Conservation (phyloP, 2,797 vertebrate species). For the Meda fulgida region DNA sequence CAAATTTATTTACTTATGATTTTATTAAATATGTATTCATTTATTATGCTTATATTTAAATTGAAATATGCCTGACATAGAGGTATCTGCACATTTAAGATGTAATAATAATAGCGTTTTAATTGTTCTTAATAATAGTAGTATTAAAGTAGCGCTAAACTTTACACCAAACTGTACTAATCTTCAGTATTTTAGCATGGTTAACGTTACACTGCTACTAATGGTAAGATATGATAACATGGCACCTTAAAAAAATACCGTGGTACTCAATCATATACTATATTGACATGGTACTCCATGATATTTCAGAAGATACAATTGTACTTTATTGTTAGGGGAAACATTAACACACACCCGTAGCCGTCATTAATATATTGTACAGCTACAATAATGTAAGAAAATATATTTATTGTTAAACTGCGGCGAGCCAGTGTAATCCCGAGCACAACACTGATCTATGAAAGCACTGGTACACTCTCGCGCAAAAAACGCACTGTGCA, state of each 20-base stretch:
- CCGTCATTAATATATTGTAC: not conserved
- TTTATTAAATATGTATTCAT: no score
- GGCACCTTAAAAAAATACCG: not conserved
- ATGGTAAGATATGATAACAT: not conserved
- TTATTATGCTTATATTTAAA: not conserved
- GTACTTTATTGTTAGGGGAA: not conserved
- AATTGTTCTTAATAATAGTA: no score
- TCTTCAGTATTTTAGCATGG: not conserved
- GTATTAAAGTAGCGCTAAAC: not conserved
- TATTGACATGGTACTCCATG: not conserved
- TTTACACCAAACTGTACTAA: not conserved
- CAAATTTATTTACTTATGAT: no score
- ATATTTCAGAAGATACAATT: not conserved
- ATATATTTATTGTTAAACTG: not conserved
- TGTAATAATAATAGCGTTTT: no score
- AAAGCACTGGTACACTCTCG: not conserved
- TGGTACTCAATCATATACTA: not conserved
- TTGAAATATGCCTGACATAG: not conserved
- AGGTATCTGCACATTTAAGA: not conserved
- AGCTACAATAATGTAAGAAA: not conserved
- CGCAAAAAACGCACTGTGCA: not conserved
- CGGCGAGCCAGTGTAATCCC: not conserved
- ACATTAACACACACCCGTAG: not conserved
- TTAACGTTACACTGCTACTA: not conserved
- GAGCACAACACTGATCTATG: not conserved